These are phyloP conservation scores for Crax fasciolata DNA, from an alignment of 2,797 vertebrate species.

Conservation along the genomic window DNA sequence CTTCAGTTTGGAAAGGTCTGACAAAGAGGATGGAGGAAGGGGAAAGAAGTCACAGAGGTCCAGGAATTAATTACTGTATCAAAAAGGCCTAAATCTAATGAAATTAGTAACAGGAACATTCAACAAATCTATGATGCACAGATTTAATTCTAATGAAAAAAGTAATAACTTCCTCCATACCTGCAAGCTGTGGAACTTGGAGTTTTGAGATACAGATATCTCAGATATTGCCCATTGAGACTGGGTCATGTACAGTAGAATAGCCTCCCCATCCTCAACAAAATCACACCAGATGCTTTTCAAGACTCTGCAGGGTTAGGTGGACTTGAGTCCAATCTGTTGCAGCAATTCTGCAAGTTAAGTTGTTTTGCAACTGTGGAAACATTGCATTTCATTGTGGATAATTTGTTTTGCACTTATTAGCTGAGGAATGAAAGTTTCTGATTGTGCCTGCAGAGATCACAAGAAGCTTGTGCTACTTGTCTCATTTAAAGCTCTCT, in stretches of 20 bases:
- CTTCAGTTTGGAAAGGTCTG: neutral
- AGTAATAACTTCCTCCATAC: neutral
- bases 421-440: neutral
- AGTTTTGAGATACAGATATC: neutral
- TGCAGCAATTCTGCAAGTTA: neutral
- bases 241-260: neutral
- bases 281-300: neutral
- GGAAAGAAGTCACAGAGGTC: neutral
- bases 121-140: neutral
- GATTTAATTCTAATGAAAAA: neutral
- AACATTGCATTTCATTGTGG: neutral
- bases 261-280: neutral
- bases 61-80: neutral
- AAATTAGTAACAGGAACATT: neutral
- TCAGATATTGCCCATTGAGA: fast-evolving
- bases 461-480: neutral
- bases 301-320: neutral
- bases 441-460: neutral
- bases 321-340: neutral
- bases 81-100: neutral
- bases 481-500: neutral
- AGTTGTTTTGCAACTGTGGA: neutral
- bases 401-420: neutral
- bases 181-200: neutral
- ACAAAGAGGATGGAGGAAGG: neutral